A percentile compares a stretch with the other conserved stretches of the same genome.
Evolutionary conservation across 1,140 invertebrate species (phyloP).

Genomic region (Trichomalopsis sarcophagae): DNA sequence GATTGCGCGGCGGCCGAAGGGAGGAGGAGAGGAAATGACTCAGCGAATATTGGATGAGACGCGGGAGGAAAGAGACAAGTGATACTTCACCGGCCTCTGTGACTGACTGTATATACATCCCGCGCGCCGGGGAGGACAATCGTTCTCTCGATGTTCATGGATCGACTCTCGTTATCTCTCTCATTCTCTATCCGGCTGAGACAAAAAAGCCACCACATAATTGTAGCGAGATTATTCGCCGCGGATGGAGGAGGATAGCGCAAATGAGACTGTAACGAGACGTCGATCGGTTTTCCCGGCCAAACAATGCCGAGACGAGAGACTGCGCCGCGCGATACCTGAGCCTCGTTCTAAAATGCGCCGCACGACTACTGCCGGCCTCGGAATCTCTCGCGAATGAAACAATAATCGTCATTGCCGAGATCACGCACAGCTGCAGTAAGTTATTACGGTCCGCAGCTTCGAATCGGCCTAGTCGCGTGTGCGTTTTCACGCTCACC

Average conservation of each 20-base stretch:
- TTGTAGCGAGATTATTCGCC: constrained; percentile 18
- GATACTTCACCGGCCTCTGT: constrained; percentile 25
- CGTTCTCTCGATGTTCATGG: not conserved
- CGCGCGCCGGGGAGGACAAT: not conserved
- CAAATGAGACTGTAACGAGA: not conserved
- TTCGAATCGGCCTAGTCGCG: constrained; percentile 18
- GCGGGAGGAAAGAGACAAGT: constrained; percentile 35
- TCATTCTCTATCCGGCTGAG: not conserved
- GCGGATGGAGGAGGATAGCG: not conserved
- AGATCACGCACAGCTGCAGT: not conserved
- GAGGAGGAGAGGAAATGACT: constrained; percentile 43
- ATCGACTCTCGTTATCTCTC: constrained; percentile 34
- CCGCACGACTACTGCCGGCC: not conserved
- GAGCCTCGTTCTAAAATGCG: not conserved
- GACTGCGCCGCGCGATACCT: too few species aligned
- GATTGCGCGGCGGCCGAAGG: not conserved
- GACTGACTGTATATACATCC: not conserved
- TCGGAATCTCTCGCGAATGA: not conserved
- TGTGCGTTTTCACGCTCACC: constrained; percentile 54
- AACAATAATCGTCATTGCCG: not conserved
- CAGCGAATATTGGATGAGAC: constrained; percentile 48
- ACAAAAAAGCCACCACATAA: constrained; percentile 33
- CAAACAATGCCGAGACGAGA: constrained; percentile 24
- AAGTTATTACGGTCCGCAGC: not conserved
- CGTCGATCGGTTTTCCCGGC: not conserved